Base-by-base conservation (phyloP, 1,140 invertebrate species). In the Mercenaria mercenaria region DNA sequence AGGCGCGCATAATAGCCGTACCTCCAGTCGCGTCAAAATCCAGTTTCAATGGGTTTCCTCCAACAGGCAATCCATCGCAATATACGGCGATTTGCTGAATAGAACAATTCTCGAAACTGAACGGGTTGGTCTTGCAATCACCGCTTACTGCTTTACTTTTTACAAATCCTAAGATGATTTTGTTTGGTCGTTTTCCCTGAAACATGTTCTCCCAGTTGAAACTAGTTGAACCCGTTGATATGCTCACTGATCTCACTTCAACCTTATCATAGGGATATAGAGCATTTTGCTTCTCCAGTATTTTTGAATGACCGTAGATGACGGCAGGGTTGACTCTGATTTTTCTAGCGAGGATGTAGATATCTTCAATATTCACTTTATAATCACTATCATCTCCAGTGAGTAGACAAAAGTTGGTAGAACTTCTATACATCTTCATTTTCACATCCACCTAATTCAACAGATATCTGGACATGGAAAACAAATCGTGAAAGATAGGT, bases 241-340 rank as follows among this genome's bases (percentile, higher is more conserved):
- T 85, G 37, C 83, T 52, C 67, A 74, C 67, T 39, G 83, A 74
- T 85, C n/a, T n/a, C n/a, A n/a, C n/a, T n/a, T n/a, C n/a, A n/a
- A n/a, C n/a, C n/a, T n/a, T n/a, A n/a, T n/a, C n/a, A n/a, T n/a
- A n/a, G n/a, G n/a, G n/a, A n/a, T n/a, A n/a, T n/a, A n/a, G n/a
- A n/a, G n/a, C n/a, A n/a, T n/a, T n/a, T n/a, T n/a, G n/a, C n/a
- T n/a, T n/a, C n/a, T n/a, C n/a, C n/a, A n/a, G n/a, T n/a, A n/a
- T n/a, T n/a, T n/a, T n/a, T n/a, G n/a, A n/a, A n/a, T n/a, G n/a
- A n/a, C n/a, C n/a, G n/a, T n/a, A n/a, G n/a, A n/a, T n/a, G n/a
- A n/a, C n/a, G 26, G 39, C 50, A 0, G 61, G 50, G 32, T 81
- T 81, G n/a, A 79, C 72, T 26, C 64, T 50, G 4, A 72, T 50